phyloP scores from a whole-genome alignment of 2,113 vertebrate species.

The Laticauda colubrina region DNA sequence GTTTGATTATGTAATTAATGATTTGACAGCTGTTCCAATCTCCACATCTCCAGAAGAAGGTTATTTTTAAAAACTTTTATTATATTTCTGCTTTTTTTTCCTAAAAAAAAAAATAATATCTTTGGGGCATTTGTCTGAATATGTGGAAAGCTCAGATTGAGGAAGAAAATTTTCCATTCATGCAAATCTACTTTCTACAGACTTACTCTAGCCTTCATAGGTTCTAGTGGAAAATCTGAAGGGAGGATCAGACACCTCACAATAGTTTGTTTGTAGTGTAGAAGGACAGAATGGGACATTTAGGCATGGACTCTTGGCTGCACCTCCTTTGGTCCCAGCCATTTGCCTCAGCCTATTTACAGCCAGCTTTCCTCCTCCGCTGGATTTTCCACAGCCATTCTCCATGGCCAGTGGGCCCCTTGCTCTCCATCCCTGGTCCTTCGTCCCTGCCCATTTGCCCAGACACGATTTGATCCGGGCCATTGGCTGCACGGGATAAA shows the following conservation, averaged over 20 bases:
- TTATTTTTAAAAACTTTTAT: conserved; percentile 46
- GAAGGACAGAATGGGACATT: too few species aligned
- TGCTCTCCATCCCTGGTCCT: not conserved
- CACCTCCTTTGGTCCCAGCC: too few species aligned
- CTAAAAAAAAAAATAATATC: not conserved
- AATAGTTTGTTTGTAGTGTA: not conserved
- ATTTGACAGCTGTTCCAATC: conserved; percentile 95
- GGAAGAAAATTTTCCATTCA: not conserved
- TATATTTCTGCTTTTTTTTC: not conserved
- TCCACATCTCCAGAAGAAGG: conserved; percentile 96
- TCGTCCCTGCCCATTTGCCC: not conserved
- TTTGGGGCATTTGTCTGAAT: not conserved
- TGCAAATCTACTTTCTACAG: not conserved
- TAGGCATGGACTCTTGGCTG: too few species aligned
- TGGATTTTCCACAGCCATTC: too few species aligned
- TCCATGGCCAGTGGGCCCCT: not conserved
- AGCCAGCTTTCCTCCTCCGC: too few species aligned
- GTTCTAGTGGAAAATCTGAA: not conserved
- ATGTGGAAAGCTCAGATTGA: not conserved
- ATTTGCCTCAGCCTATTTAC: too few species aligned
- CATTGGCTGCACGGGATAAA: not conserved
- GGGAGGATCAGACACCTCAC: not conserved
- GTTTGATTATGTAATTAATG: conserved; percentile 98
- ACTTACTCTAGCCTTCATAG: not conserved
- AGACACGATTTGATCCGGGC: not conserved